phyloP scores from a whole-genome alignment of 2,113 vertebrate species.

The Morone saxatilis region DNA sequence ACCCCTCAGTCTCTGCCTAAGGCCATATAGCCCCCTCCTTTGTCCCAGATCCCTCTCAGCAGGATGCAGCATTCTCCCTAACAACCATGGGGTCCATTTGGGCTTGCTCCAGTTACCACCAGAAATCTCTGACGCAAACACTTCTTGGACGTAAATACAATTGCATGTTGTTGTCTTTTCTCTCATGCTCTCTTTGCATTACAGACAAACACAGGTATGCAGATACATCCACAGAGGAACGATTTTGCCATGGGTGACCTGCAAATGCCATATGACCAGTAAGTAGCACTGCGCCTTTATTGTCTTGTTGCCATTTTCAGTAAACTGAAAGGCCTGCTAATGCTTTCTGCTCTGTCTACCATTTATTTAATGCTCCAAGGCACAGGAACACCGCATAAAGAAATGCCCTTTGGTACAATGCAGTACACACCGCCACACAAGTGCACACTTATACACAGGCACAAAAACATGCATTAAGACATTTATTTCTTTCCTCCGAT shows the following conservation, averaged over 20 bases:
- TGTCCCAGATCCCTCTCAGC: constrained; percentile 77
- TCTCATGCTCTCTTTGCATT: background rate
- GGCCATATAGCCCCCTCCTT: constrained; percentile 57
- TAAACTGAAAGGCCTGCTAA: constrained; percentile 73
- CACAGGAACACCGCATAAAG: constrained; percentile 50
- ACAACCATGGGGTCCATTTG: constrained; percentile 73
- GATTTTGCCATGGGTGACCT: constrained; percentile 28
- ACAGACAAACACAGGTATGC: background rate
- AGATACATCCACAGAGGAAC: constrained; percentile 1
- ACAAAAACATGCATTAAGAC: constrained; percentile 20
- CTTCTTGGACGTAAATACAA: constrained; percentile 17
- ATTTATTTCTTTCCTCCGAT: background rate
- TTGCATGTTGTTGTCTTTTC: background rate
- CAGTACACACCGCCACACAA: constrained; percentile 10
- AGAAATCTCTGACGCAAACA: constrained; percentile 47
- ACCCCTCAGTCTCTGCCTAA: constrained; percentile 57
- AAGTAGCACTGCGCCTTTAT: constrained; percentile 38
- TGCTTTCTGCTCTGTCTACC: constrained; percentile 71
- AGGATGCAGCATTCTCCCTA: constrained; percentile 68
- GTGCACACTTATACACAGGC: background rate
- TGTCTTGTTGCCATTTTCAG: constrained; percentile 59
- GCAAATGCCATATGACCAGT: constrained; percentile 28
- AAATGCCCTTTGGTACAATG: constrained; percentile 52
- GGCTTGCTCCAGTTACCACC: constrained; percentile 74
- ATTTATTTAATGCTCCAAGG: constrained; percentile 74